phyloP scores from a whole-genome alignment of 1,140 invertebrate species.

The Littorina saxatilis region DNA sequence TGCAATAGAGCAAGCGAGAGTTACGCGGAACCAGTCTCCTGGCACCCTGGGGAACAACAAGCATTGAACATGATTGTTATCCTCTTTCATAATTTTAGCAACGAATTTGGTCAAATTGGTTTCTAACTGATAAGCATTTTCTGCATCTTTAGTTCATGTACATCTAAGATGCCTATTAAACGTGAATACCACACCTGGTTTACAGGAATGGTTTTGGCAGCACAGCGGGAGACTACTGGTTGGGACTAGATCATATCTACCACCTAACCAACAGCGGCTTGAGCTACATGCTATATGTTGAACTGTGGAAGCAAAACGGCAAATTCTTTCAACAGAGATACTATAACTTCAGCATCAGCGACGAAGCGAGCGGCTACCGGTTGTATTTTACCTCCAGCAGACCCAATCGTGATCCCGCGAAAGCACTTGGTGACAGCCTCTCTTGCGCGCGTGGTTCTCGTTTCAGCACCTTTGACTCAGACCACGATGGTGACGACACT shows the following conservation, averaged over 20 bases:
- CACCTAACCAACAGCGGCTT: neutral
- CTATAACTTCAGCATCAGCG: neutral
- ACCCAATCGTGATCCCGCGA: neutral
- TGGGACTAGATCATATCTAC: neutral
- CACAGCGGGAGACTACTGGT: neutral
- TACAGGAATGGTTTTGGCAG: neutral
- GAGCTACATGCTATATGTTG: neutral
- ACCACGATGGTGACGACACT: conserved; percentile 29
- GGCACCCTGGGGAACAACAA: too few species aligned
- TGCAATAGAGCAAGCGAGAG: too few species aligned
- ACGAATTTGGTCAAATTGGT: too few species aligned
- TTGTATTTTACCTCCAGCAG: neutral
- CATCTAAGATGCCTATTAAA: too few species aligned
- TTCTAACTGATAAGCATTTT: too few species aligned
- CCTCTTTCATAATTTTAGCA: too few species aligned
- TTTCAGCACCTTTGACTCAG: conserved; percentile 41
- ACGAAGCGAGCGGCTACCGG: neutral
- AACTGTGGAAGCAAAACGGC: neutral
- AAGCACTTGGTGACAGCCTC: conserved; percentile 11
- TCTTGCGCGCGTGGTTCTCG: neutral
- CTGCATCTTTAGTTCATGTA: too few species aligned
- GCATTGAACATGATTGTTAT: too few species aligned
- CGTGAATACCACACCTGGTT: too few species aligned
- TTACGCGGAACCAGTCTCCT: too few species aligned
- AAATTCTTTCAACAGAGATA: neutral